Evolutionary conservation across 2,888 invertebrate species (phyloP).

Genomic region (Yponomeuta sedellus): DNA sequence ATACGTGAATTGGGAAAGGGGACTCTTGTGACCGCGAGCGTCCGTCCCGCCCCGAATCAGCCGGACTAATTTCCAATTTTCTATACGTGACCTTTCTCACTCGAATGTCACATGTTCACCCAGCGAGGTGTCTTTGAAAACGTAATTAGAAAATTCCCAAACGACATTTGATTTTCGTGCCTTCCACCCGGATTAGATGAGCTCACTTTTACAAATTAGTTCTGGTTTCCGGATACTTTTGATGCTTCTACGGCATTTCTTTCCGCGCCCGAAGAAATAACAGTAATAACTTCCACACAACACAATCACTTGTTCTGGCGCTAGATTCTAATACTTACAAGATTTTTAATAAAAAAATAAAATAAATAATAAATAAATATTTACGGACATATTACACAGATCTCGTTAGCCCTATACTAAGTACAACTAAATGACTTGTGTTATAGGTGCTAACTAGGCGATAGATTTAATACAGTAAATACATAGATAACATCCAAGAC

Average conservation of each 20-base stretch:
- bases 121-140: constrained; percentile 75
- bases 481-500: too few relatives aligned
- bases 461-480: too few relatives aligned
- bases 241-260: background rate
- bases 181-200: constrained; percentile 43
- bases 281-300: too few relatives aligned
- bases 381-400: too few relatives aligned
- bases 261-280: background rate
- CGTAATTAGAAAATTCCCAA: constrained; percentile 76
- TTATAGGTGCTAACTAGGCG: too few relatives aligned
- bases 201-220: constrained; percentile 57
- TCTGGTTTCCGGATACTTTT: constrained; percentile 37
- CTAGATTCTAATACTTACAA: too few relatives aligned
- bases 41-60: constrained; percentile 28
- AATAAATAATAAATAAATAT: too few relatives aligned
- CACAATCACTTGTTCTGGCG: too few relatives aligned
- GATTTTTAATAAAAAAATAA: too few relatives aligned
- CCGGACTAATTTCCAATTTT: constrained; percentile 57
- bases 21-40: constrained; percentile 34
- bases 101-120: constrained; percentile 68
- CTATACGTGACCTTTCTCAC: constrained; percentile 72
- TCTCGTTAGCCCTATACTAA: too few relatives aligned
- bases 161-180: constrained; percentile 52
- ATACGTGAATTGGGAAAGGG: constrained; percentile 27
- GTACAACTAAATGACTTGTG: too few relatives aligned